Base-by-base conservation (phyloP, 2,888 invertebrate genomes). In the Pseudococcus longispinus region DNA sequence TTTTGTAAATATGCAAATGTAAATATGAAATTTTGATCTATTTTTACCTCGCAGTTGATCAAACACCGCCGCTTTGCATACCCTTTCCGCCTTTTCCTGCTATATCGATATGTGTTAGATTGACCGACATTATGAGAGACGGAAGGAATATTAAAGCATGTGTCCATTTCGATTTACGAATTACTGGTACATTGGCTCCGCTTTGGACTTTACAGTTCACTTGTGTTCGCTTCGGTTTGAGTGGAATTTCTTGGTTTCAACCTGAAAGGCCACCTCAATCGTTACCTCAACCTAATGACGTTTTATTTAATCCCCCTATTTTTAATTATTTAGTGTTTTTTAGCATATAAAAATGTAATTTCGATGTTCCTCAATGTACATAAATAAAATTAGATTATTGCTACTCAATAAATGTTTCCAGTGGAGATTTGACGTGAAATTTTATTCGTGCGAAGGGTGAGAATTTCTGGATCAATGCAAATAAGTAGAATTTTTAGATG, bases 181-280 rank as follows among this genome's bases (percentile, higher is more conserved):
- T 87, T n/a, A 87, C 87, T 29, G 83, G 83, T 6, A 83, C 70
- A 6, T 29, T 65, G 26, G 32, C 26, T 65, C 83, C 87, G 23
- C 60, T 87, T 44, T 87, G 87, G 87, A 87, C 60, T 26, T 65
- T 87, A 44, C 65, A 65, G 26, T 87, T 87, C 37, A 83, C 87
- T 29, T 87, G 87, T 29, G 82, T 87, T n/a, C 20, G 83, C 1
- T 42, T 87, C 65, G 87, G 87, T 15, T 60, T 65, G 18, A 70
- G 37, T 32, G 87, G 87, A 18, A 44, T 87, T 65, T 65, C 82
- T 26, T 82, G 82, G 37, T 83, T 70, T 20, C 26, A 70, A 26
- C 70, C 70, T 18, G 70, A 70, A 70, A 70, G 5, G 26, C 29
- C 70, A 70, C 32, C 70, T 70, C 70, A 70, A 15, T 13, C 32